These are phyloP conservation scores for Troides oblongomaculatus DNA, from an alignment of 2,888 invertebrate species.

Conservation along the genomic window DNA sequence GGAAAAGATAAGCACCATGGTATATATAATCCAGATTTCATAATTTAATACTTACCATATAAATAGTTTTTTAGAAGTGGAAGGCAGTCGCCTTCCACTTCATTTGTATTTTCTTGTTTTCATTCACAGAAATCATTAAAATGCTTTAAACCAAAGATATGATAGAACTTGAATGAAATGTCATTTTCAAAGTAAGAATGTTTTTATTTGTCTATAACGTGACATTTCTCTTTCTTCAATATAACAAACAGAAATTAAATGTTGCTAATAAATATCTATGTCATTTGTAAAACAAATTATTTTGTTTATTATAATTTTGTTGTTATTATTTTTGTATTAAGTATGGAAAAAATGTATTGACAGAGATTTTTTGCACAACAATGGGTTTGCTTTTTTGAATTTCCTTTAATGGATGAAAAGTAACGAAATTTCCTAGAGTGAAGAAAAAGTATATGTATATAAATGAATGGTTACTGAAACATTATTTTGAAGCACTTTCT, in stretches of 20 bases:
- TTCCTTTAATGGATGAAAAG: too few species aligned
- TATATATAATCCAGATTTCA: not conserved
- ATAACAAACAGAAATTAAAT: not conserved
- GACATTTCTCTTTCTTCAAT: not conserved
- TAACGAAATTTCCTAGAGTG: too few species aligned
- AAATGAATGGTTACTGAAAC: too few species aligned
- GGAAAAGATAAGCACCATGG: not conserved
- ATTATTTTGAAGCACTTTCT: too few species aligned
- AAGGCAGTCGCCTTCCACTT: slow-evolving; percentile 2
- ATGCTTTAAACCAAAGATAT: not conserved
- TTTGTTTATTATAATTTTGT: too few species aligned
- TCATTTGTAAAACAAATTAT: too few species aligned
- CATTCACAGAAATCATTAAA: slow-evolving; percentile 23
- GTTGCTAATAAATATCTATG: too few species aligned
- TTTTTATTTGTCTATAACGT: not conserved
- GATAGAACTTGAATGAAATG: not conserved
- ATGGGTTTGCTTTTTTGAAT: too few species aligned
- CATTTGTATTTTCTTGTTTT: slow-evolving; percentile 1
- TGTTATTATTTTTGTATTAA: too few species aligned
- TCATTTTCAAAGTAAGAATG: not conserved
- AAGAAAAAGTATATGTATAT: too few species aligned
- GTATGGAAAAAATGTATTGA: too few species aligned
- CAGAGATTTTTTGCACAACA: too few species aligned
- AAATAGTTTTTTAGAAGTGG: not conserved
- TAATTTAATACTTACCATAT: not conserved